These are phyloP conservation scores for Branchinecta sandiegonensis DNA, from an alignment of 2,888 invertebrate species.

Conservation along the genomic window DNA sequence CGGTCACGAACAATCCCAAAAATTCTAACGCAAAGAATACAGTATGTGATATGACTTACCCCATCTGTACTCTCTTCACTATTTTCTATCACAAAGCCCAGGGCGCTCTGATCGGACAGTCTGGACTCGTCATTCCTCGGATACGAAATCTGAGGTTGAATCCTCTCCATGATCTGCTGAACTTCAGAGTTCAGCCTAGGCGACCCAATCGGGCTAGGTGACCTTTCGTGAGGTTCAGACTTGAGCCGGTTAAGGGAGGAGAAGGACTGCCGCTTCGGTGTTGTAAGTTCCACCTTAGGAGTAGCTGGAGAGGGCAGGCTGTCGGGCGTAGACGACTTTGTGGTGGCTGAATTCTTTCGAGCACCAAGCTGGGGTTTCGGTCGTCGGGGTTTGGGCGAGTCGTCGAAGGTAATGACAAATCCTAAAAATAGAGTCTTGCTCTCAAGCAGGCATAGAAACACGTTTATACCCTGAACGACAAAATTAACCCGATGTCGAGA, in stretches of 20 bases:
- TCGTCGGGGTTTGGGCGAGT: slow-evolving; percentile 55
- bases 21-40: too few relatives aligned
- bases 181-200: neutral
- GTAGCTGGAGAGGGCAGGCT: slow-evolving; percentile 20
- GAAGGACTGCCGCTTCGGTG: neutral
- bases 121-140: neutral
- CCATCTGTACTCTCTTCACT: slow-evolving; percentile 51
- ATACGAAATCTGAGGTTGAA: neutral
- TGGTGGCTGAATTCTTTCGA: slow-evolving; percentile 26
- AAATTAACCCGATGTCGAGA: too few relatives aligned
- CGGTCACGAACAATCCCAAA: too few relatives aligned
- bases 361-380: slow-evolving; percentile 68
- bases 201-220: neutral
- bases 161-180: neutral
- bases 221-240: slow-evolving; percentile 10
- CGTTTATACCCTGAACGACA: too few relatives aligned
- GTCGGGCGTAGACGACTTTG: slow-evolving; percentile 23
- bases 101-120: slow-evolving; percentile 28
- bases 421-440: slow-evolving; percentile 28
- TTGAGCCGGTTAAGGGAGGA: slow-evolving; percentile 2
- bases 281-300: neutral
- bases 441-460: too few relatives aligned
- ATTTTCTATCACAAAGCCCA: slow-evolving; percentile 46
- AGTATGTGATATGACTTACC: slow-evolving; percentile 36
- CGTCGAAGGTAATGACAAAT: slow-evolving; percentile 86